A percentile compares a stretch with the other conserved stretches of the same genome.
phyloP scores from a whole-genome alignment of 1,140 invertebrate species.

The Nomia melanderi region DNA sequence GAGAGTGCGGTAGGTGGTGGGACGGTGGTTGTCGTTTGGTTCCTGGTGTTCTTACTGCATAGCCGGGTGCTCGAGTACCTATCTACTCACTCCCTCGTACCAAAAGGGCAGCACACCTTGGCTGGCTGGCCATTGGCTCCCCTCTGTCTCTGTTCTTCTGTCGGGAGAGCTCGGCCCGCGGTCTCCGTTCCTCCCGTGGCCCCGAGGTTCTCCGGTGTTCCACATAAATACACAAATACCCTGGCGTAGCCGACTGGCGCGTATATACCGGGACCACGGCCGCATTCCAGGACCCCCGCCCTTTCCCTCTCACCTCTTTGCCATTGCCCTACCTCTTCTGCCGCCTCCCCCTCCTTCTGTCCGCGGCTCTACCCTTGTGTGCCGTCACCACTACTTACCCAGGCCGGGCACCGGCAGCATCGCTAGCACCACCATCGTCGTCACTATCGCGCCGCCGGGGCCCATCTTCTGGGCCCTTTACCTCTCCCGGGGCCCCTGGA shows the following conservation, averaged over 20 bases:
- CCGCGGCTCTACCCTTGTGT: slow-evolving; percentile 45
- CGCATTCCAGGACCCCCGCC: slow-evolving; percentile 77
- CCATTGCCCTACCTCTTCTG: slow-evolving; percentile 42
- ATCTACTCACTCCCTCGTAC: slow-evolving; percentile 66
- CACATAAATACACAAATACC: slow-evolving; percentile 80
- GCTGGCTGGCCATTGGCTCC: slow-evolving; percentile 79
- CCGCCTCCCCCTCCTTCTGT: slow-evolving; percentile 4
- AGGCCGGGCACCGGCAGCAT: background rate
- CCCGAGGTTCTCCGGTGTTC: slow-evolving; percentile 71
- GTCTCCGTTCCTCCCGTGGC: slow-evolving; percentile 35
- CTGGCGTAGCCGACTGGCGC: slow-evolving; percentile 68
- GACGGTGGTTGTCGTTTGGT: slow-evolving; percentile 70
- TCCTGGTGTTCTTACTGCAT: slow-evolving; percentile 78
- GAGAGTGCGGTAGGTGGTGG: slow-evolving; percentile 61
- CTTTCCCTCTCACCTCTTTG: slow-evolving; percentile 56
- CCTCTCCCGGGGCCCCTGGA: slow-evolving; percentile 44
- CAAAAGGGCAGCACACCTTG: slow-evolving; percentile 79
- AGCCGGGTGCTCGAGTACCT: slow-evolving; percentile 69
- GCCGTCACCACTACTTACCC: slow-evolving; percentile 43
- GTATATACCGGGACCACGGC: slow-evolving; percentile 75
- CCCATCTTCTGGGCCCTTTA: slow-evolving; percentile 71
- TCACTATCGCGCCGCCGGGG: slow-evolving; percentile 47
- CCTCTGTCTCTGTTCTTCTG: slow-evolving; percentile 48
- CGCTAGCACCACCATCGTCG: slow-evolving; percentile 28
- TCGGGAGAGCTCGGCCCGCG: slow-evolving; percentile 20